Conservation (phyloP, 2,888 invertebrate genomes). For the Pyrrhia umbra region DNA sequence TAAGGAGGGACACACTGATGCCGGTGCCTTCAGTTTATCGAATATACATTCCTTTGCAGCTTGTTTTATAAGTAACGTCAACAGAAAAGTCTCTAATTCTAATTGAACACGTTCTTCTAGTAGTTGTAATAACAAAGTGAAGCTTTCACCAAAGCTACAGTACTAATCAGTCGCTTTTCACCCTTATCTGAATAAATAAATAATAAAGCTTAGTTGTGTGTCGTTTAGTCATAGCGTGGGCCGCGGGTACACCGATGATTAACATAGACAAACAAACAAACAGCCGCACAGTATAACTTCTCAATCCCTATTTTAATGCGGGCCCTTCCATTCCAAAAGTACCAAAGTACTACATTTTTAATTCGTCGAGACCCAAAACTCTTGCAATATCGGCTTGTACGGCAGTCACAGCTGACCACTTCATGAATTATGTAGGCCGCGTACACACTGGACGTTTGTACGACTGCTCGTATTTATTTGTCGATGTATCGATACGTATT, state of each 20-base stretch:
- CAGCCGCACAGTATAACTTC: conserved; percentile 46
- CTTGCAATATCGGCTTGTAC: conserved; percentile 59
- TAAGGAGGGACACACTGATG: background rate
- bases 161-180: background rate
- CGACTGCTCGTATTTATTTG: conserved; percentile 65
- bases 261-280: conserved; percentile 52
- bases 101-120: background rate
- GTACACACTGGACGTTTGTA: conserved; percentile 57
- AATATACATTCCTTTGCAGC: background rate
- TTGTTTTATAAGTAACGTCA: background rate
- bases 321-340: conserved; percentile 44
- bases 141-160: background rate
- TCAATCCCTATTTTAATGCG: conserved; percentile 50
- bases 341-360: conserved; percentile 59
- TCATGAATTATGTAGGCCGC: conserved; percentile 65
- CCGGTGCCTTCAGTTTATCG: background rate
- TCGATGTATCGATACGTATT: conserved; percentile 65
- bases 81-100: background rate
- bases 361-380: conserved; percentile 61
- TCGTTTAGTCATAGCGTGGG: conserved; percentile 35
- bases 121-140: background rate
- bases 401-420: conserved; percentile 56
- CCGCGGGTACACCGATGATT: conserved; percentile 30
- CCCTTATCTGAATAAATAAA: conserved; percentile 29
- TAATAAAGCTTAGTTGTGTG: conserved; percentile 16